These are phyloP conservation scores for Morus bassanus DNA, from an alignment of 2,797 vertebrate species.

Conservation along the genomic window DNA sequence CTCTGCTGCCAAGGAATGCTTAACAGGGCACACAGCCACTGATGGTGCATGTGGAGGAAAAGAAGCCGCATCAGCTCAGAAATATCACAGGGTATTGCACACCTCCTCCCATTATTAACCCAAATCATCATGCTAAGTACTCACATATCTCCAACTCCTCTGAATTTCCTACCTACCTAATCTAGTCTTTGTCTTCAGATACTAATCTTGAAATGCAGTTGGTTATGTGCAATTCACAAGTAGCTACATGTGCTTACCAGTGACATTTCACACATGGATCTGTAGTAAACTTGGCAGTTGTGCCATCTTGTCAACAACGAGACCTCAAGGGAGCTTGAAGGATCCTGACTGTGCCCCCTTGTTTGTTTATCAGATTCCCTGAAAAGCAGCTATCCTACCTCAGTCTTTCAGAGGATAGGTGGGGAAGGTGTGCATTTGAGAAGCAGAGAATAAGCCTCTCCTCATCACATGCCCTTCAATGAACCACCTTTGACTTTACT, in stretches of 20 bases:
- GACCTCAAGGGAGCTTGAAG: neutral
- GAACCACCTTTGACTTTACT: neutral
- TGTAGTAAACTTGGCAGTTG: neutral
- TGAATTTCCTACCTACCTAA: neutral
- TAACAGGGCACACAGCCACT: neutral
- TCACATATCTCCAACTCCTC: neutral
- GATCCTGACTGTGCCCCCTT: neutral
- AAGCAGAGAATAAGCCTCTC: neutral
- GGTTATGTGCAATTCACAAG: neutral
- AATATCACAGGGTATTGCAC: neutral
- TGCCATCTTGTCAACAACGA: neutral
- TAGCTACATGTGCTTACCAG: neutral
- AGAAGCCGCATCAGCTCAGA: slow-evolving; percentile 2
- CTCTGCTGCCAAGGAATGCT: slow-evolving; percentile 49
- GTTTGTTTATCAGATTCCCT: neutral
- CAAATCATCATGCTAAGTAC: neutral
- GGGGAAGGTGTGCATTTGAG: neutral
- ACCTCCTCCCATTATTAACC: neutral
- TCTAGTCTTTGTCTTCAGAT: neutral
- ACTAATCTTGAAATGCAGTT: neutral
- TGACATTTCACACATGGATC: neutral
- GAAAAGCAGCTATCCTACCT: neutral
- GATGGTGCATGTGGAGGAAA: neutral
- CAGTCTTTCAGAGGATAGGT: neutral
- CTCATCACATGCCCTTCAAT: neutral